A percentile compares a stretch with the other conserved stretches of the same genome.
These are phyloP conservation scores for Somateria mollissima DNA, from an alignment of 2,797 vertebrate genomes.

Conservation along the genomic window DNA sequence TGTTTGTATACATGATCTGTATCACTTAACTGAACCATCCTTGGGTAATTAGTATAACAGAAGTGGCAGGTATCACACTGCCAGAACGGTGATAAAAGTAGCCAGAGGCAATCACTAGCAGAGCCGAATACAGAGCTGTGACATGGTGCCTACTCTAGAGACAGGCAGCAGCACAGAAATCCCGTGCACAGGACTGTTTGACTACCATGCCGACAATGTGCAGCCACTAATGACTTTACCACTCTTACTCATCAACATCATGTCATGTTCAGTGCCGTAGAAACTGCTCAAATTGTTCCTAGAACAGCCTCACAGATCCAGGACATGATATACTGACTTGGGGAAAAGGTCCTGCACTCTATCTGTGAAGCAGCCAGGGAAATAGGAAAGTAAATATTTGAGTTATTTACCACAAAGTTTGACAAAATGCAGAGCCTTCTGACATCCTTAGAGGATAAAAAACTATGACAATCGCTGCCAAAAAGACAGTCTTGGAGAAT, in stretches of 20 bases:
- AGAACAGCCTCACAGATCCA: not conserved
- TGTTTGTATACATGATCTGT: not conserved
- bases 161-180: not conserved
- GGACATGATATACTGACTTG: constrained; percentile 40
- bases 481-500: constrained; percentile 49
- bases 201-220: not conserved
- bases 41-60: not conserved
- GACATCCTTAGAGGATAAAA: constrained; percentile 50
- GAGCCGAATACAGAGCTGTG: not conserved
- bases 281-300: constrained; percentile 14
- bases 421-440: constrained; percentile 62
- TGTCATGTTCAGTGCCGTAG: not conserved
- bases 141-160: not conserved
- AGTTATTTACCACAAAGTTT: constrained; percentile 60
- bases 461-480: constrained; percentile 32
- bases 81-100: not conserved
- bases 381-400: constrained; percentile 61
- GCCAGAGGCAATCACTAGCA: not conserved
- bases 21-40: fast-evolving
- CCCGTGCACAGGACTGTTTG: not conserved
- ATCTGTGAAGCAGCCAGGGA: constrained; percentile 40
- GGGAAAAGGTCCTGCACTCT: constrained; percentile 51
- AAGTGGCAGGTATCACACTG: not conserved
- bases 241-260: not conserved
- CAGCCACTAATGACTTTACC: constrained; percentile 7